Conservation (phyloP, 2,888 invertebrate species). For the Tipula confusa region DNA sequence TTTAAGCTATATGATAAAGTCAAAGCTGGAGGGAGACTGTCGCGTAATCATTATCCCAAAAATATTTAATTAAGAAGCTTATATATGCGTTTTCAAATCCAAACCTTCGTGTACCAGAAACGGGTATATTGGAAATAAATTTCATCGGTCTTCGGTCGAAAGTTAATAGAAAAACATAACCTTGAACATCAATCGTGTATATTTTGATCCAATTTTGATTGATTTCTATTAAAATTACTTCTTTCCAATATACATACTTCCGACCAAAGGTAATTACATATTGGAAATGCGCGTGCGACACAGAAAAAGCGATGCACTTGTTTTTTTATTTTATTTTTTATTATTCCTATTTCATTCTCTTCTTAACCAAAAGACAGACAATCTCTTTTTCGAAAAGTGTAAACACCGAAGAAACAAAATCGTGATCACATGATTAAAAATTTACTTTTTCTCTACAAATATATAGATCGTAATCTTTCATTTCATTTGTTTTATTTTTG, state of each 20-base stretch:
- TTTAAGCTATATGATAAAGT: too few relatives aligned
- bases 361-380: background rate
- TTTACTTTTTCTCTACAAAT: background rate
- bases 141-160: background rate
- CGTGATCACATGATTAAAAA: conserved; percentile 5
- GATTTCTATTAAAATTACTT: too few relatives aligned
- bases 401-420: background rate
- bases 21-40: too few relatives aligned
- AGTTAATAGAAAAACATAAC: background rate
- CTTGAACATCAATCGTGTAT: background rate
- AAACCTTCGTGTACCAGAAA: too few relatives aligned
- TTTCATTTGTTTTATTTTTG: background rate
- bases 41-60: too few relatives aligned
- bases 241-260: background rate
- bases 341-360: background rate
- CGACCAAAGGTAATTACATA: background rate
- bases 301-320: background rate
- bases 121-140: background rate
- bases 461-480: background rate
- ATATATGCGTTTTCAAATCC: too few relatives aligned
- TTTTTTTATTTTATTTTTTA: background rate
- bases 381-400: background rate
- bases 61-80: too few relatives aligned
- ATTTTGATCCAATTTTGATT: background rate
- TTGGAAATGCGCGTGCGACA: background rate